Conservation (phyloP, 2,113 vertebrate species). For the Gobiocypris rarus region DNA sequence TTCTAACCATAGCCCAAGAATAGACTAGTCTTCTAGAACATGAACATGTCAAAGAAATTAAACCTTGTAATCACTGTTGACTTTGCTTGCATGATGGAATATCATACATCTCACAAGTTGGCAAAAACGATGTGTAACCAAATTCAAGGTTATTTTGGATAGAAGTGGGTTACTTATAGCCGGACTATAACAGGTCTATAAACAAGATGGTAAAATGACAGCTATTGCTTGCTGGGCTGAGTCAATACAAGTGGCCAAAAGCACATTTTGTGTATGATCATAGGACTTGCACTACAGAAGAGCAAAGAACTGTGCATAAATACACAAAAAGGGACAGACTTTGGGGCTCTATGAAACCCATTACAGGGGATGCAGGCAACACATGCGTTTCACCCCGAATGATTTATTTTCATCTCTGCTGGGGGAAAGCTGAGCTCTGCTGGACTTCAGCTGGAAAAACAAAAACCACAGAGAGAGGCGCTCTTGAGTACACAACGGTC, state of each 20-base stretch:
- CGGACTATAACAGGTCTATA: too few relatives aligned
- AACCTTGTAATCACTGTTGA: too few relatives aligned
- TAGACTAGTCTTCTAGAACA: too few relatives aligned
- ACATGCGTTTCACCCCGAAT: conserved; percentile 56
- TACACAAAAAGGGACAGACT: neutral
- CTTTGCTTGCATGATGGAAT: too few relatives aligned
- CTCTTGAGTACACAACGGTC: conserved; percentile 74
- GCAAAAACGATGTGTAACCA: too few relatives aligned
- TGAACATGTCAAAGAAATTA: too few relatives aligned
- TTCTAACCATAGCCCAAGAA: too few relatives aligned
- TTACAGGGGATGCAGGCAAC: conserved; percentile 25
- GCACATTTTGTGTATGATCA: neutral
- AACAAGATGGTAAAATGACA: too few relatives aligned
- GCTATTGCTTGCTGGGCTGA: neutral
- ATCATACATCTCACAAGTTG: too few relatives aligned
- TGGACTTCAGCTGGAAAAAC: conserved; percentile 81
- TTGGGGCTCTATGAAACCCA: neutral
- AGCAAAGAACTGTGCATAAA: neutral
- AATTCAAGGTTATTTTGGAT: too few relatives aligned
- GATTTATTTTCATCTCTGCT: conserved; percentile 61
- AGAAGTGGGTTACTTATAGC: too few relatives aligned
- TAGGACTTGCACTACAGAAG: neutral
- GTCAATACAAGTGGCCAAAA: neutral
- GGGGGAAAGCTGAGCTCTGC: conserved; percentile 58
- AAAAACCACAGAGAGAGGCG: conserved; percentile 72